Evolutionary conservation across 2,113 vertebrate genomes (phyloP).

Genomic region (Piprites chloris): DNA sequence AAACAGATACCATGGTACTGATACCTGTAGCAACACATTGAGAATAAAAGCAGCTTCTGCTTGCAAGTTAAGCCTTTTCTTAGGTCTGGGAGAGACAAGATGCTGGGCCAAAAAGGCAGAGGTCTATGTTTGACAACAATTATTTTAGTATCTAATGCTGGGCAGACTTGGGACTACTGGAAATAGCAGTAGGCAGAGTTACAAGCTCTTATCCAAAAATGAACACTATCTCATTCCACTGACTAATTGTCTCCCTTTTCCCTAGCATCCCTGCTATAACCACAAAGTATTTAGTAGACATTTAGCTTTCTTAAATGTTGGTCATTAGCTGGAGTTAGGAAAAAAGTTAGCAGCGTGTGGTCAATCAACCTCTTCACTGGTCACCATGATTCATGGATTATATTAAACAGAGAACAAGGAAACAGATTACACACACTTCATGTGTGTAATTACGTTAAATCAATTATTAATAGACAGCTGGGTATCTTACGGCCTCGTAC

Average conservation of each 20-base stretch:
- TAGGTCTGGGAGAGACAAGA: background rate
- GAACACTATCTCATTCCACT: background rate
- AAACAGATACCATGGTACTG: background rate
- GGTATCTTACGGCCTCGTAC: background rate
- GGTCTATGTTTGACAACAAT: background rate
- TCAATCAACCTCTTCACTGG: background rate
- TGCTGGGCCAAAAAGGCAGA: background rate
- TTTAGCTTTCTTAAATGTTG: background rate
- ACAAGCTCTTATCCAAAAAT: background rate
- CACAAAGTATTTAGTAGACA: background rate
- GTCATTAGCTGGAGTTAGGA: background rate
- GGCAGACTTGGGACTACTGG: background rate
- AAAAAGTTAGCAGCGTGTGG: background rate
- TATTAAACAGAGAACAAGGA: background rate
- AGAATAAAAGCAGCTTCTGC: background rate
- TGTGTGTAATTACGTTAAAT: conserved; percentile 18
- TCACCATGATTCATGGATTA: background rate
- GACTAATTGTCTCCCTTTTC: background rate
- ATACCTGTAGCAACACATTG: background rate
- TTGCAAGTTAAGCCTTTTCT: background rate
- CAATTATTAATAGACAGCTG: conserved; percentile 37
- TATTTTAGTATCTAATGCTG: background rate
- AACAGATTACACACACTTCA: background rate
- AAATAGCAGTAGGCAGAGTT: background rate
- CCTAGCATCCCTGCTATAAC: background rate